A percentile compares a stretch with the other conserved stretches of the same genome.
Conservation (phyloP, 2,797 vertebrate species). For the Pterois miles region DNA sequence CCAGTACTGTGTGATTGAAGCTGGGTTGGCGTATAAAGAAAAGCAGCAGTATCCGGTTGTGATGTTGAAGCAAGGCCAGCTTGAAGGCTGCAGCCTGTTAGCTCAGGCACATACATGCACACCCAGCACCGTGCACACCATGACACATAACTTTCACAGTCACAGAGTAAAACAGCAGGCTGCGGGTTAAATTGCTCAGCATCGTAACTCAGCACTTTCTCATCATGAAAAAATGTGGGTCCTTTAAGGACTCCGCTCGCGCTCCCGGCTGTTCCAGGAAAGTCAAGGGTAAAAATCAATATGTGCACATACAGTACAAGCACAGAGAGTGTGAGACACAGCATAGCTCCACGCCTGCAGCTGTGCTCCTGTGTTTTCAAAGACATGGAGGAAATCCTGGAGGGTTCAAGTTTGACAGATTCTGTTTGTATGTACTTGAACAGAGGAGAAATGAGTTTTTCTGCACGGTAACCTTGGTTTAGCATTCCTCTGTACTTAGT, state of each 20-base stretch:
- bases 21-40: not conserved
- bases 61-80: not conserved
- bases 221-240: slow-evolving; percentile 13
- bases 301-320: slow-evolving; percentile 18
- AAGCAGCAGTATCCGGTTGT: not conserved
- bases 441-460: not conserved
- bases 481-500: not conserved
- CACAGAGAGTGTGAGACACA: slow-evolving; percentile 26
- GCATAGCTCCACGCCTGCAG: not conserved
- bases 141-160: not conserved
- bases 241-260: slow-evolving; percentile 14
- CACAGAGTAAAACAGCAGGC: slow-evolving; percentile 1
- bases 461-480: not conserved
- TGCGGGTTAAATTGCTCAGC: slow-evolving; percentile 6
- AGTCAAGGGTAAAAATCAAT: slow-evolving; percentile 41
- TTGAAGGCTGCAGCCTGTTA: slow-evolving; percentile 6
- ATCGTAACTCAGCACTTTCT: slow-evolving; percentile 5
- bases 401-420: not conserved
- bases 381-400: not conserved
- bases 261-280: slow-evolving; percentile 25
- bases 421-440: slow-evolving; percentile 2
- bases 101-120: not conserved
- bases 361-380: not conserved
- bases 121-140: not conserved
- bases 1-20: not conserved